These are phyloP conservation scores for Dallia pectoralis DNA, from an alignment of 2,797 vertebrate genomes.

Conservation along the genomic window DNA sequence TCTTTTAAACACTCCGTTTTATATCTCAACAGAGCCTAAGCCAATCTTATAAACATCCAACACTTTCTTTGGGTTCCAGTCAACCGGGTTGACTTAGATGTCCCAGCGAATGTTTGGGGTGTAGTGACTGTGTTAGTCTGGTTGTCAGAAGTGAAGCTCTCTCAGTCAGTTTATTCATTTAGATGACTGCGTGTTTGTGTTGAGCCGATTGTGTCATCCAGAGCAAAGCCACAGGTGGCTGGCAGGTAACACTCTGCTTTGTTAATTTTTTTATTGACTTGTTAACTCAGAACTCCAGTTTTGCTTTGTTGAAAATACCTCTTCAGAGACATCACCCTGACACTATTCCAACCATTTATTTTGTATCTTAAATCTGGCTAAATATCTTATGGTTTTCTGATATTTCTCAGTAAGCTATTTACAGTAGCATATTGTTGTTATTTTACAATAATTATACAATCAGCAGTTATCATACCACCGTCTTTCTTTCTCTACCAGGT, in stretches of 20 bases:
- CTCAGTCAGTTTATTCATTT: neutral
- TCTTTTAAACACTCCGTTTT: neutral
- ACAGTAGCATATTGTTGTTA: neutral
- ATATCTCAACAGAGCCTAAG: neutral
- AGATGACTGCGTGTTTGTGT: conserved; percentile 5
- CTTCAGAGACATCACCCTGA: neutral
- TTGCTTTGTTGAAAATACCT: conserved; percentile 9
- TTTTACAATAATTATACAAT: neutral
- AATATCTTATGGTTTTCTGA: neutral
- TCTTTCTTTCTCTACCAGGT: neutral
- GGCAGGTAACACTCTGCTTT: conserved; percentile 19
- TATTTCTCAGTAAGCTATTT: neutral
- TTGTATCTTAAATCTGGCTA: neutral
- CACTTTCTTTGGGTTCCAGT: neutral
- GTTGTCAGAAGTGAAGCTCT: neutral
- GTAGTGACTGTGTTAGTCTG: neutral
- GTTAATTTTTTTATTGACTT: conserved; percentile 32
- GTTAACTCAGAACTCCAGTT: conserved; percentile 14
- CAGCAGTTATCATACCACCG: neutral
- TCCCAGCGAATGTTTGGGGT: neutral
- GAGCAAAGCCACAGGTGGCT: neutral
- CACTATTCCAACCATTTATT: neutral
- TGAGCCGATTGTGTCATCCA: conserved; percentile 11
- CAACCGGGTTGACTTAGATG: neutral
- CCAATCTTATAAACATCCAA: neutral